phyloP scores from a whole-genome alignment of 2,113 vertebrate genomes.

The Tragelaphus strepsiceros region DNA sequence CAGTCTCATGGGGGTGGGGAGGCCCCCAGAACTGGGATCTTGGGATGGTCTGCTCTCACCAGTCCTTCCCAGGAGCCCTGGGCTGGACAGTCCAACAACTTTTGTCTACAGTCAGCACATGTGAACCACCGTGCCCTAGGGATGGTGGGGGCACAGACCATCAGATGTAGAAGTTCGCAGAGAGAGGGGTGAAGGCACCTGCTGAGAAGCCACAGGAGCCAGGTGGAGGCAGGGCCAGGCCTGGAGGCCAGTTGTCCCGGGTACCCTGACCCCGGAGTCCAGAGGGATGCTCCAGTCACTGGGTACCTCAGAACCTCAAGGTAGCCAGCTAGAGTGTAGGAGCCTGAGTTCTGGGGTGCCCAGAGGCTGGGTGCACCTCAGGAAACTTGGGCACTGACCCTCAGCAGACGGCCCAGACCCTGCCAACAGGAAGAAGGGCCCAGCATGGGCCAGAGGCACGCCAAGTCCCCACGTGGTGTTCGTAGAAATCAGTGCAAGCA shows the following conservation, averaged over 20 bases:
- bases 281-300: not conserved
- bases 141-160: not conserved
- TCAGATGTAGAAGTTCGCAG: not conserved
- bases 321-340: not conserved
- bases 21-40: not conserved
- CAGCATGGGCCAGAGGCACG: not conserved
- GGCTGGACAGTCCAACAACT: not conserved
- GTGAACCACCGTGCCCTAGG: not conserved
- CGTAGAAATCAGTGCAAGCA: not conserved
- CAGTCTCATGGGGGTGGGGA: not conserved
- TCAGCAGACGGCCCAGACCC: fast-evolving
- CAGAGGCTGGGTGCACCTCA: not conserved
- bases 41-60: not conserved
- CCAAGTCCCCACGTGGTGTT: not conserved
- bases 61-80: not conserved
- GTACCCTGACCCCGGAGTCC: not conserved
- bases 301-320: not conserved
- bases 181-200: not conserved
- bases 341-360: not conserved
- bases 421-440: not conserved
- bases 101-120: not conserved
- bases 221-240: not conserved
- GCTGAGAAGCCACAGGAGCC: not conserved
- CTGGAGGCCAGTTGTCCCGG: not conserved
- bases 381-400: not conserved